Base-by-base conservation (phyloP, 2,888 invertebrate genomes). In the Lepidochrysops patricia region DNA sequence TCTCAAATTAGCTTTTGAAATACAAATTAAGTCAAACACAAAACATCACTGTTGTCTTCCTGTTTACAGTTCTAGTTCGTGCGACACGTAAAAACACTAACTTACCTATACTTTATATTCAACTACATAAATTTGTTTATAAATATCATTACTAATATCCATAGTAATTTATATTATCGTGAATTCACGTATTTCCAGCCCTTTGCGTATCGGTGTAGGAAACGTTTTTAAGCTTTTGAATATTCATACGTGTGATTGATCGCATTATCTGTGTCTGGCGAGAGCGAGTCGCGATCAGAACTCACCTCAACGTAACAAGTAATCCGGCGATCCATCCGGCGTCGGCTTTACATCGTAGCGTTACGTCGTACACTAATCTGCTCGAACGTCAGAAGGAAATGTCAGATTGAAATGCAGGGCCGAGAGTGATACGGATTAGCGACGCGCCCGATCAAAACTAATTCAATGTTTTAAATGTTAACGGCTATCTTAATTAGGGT, bases 381-480 rank as follows among this genome's bases (percentile, higher is more conserved):
- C 84, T 89, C 84, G 82, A 85, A 89, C 84, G 88, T 87, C 89
- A 83, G 85, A 82, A 88, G 89, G 89, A 90, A 89, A 90, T 82
- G 89, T 90, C 89, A 83, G 89, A 88, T 89, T 85, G 88, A 83
- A 84, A 84, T 77, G 79, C 80, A 79, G 82, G 84, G 84, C 80
- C 82, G 79, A 64, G 74, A 74, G 75, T 81, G 84, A 81, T 77
- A 82, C 72, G 81, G 84, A 81, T 86, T 85, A 84, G 67, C 73
- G 80, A 77, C 79, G 81, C 79, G 76, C 80, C 78, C 75, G 78
- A 76, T 76, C 68, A 71, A 68, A 68, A 67, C 75, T 76, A 72
- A 77, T 72, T 72, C 70, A 70, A 69, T 61, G 61, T 61, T 63
- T 58, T 58, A 56, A 58, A 57, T 58, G 12, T 9, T 13, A 34